phyloP scores from a whole-genome alignment of 2,797 vertebrate species.

The Spea hammondii region DNA sequence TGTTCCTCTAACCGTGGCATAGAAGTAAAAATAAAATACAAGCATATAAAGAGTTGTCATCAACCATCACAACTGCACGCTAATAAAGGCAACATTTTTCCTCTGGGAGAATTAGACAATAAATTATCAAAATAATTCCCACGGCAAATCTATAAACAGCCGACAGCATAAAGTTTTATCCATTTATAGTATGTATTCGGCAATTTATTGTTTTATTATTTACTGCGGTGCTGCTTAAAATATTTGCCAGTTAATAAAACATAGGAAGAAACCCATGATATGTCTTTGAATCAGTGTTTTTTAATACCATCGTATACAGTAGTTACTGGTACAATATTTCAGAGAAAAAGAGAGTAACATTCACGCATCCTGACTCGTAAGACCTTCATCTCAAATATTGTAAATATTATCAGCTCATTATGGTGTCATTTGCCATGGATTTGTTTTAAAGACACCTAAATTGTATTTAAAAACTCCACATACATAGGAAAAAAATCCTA shows the following conservation, averaged over 20 bases:
- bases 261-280: background rate
- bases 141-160: background rate
- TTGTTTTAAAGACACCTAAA: no score
- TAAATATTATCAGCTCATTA: no score
- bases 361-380: no score
- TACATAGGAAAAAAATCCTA: no score
- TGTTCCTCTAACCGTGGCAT: background rate
- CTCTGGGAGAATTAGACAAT: background rate
- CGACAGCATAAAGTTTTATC: background rate
- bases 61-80: background rate
- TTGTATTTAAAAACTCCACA: no score
- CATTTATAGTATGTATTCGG: slow-evolving; percentile 5
- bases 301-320: background rate
- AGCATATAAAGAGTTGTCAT: background rate
- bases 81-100: slow-evolving; percentile 14
- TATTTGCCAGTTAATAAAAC: background rate
- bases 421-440: no score
- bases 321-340: no score
- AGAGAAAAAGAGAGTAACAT: no score
- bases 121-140: slow-evolving; percentile 6
- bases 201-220: background rate
- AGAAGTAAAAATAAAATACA: background rate
- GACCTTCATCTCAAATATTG: no score
- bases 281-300: background rate
- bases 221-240: background rate